phyloP scores from a whole-genome alignment of 2,888 invertebrate species.

The Ashinkailepas kermadecensis region DNA sequence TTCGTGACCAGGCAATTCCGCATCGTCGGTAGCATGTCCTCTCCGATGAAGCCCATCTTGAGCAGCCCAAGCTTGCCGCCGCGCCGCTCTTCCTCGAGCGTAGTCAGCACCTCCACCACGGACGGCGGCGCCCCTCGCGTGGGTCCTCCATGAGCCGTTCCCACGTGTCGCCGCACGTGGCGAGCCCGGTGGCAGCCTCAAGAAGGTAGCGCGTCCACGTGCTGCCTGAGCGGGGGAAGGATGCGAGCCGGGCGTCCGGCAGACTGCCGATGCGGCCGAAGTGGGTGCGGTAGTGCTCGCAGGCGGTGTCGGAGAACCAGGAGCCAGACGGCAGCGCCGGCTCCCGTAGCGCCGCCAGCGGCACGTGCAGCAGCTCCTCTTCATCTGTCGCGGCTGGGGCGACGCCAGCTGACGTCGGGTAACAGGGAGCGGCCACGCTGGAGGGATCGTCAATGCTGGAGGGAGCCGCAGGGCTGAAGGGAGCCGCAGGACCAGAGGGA shows the following conservation, averaged over 20 bases:
- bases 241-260: not conserved
- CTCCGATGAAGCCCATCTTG: not conserved
- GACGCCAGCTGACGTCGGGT: too few species aligned
- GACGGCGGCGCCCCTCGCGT: not conserved
- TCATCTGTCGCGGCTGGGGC: too few species aligned
- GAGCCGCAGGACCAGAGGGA: too few species aligned
- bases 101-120: not conserved
- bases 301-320: not conserved
- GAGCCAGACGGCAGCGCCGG: not conserved
- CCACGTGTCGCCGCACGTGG: not conserved
- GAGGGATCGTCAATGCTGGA: too few species aligned
- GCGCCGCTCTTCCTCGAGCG: too few species aligned
- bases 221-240: conserved; percentile 3
- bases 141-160: not conserved
- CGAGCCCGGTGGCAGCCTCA: not conserved
- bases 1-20: not conserved
- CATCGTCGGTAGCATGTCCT: not conserved
- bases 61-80: not conserved
- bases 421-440: too few species aligned
- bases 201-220: conserved; percentile 6
- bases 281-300: not conserved
- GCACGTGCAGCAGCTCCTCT: not conserved
- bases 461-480: too few species aligned
- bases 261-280: not conserved
- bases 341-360: not conserved